Evolutionary conservation across 2,113 vertebrate species (phyloP).

Genomic region (Sturnus vulgaris): DNA sequence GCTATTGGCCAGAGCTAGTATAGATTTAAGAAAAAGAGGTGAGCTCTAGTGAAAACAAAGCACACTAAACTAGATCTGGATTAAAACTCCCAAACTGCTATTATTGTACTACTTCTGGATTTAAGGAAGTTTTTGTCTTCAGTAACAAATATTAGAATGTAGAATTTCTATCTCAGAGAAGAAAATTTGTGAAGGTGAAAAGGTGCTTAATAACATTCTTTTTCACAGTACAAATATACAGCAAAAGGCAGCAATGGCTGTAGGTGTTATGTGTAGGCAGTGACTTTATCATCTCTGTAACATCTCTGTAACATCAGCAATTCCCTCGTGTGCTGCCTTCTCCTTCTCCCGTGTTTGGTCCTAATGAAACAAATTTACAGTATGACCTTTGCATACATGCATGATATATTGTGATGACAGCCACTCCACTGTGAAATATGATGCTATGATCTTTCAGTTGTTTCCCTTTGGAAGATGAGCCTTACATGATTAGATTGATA

Average conservation of each 20-base stretch:
- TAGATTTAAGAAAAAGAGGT: background rate
- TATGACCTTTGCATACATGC: conserved; percentile 48
- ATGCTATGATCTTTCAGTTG: conserved; percentile 44
- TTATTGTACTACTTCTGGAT: background rate
- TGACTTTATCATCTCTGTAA: background rate
- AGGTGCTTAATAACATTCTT: background rate
- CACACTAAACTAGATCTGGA: background rate
- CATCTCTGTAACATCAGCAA: background rate
- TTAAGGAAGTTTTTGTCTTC: background rate
- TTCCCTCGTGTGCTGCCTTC: background rate
- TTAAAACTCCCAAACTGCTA: background rate
- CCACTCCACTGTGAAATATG: conserved; percentile 37
- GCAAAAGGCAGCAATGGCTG: background rate
- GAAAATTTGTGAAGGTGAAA: background rate
- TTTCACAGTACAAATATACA: background rate
- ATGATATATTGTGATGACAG: conserved; percentile 53
- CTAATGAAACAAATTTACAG: conserved; percentile 51
- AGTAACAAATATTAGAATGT: background rate
- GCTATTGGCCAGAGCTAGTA: background rate
- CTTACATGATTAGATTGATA: conserved; percentile 52
- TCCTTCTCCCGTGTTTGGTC: background rate
- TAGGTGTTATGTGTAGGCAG: background rate
- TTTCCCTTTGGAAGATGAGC: conserved; percentile 48
- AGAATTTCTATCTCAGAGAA: background rate
- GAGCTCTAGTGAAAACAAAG: background rate